These are phyloP conservation scores for Orthosia cruda DNA, from an alignment of 2,888 invertebrate genomes.

Conservation along the genomic window DNA sequence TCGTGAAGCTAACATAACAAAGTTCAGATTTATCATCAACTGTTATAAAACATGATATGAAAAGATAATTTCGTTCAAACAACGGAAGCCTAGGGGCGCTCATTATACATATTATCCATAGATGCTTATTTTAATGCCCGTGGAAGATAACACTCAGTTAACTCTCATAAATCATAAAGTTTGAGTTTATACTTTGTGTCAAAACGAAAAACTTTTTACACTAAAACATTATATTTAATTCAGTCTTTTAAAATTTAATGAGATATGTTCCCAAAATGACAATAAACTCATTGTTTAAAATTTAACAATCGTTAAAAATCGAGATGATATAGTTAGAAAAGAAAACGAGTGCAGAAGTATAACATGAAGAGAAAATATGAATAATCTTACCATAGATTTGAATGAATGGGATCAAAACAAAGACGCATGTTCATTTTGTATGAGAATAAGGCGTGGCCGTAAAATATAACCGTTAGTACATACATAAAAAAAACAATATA, in stretches of 20 bases:
- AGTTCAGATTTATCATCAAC: conserved; percentile 24
- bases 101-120: background rate
- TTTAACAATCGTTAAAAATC: conserved; percentile 50
- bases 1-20: conserved; percentile 10
- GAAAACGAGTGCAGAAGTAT: conserved; percentile 58
- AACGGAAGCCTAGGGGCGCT: conserved; percentile 63
- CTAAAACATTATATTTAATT: conserved; percentile 5
- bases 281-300: conserved; percentile 64
- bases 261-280: conserved; percentile 53
- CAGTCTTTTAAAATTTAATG: conserved; percentile 26
- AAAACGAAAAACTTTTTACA: conserved; percentile 25
- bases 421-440: conserved; percentile 56
- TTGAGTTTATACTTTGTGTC: conserved; percentile 12
- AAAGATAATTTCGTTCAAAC: conserved; percentile 66
- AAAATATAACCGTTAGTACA: conserved; percentile 74
- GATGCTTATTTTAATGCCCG: conserved; percentile 39
- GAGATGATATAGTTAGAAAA: conserved; percentile 59
- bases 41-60: conserved; percentile 60
- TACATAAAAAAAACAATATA: conserved; percentile 74
- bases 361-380: conserved; percentile 66
- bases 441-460: conserved; percentile 68
- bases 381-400: conserved; percentile 64
- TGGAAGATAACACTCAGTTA: conserved; percentile 31
- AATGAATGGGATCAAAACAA: conserved; percentile 65
- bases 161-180: conserved; percentile 8